Base-by-base conservation (phyloP, 1,140 invertebrate genomes). In the Drusus annulatus region DNA sequence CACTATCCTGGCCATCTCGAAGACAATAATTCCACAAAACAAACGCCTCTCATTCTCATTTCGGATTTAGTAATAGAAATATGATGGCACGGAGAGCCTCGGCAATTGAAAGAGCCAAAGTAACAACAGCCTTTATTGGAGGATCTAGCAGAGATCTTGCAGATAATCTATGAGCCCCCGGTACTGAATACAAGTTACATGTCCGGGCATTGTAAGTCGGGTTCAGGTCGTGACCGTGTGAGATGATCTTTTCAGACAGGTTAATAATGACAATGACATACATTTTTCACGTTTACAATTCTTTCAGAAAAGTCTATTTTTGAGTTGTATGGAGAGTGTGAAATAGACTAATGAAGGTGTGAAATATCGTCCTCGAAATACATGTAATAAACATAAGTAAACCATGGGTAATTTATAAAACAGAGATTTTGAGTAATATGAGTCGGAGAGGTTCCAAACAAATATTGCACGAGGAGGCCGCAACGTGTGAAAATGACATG, bases 11-110 rank as follows among this genome's bases (percentile, higher is more conserved):
- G 60, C 23, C 15, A 21, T 36, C 17, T 71, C 19, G 45, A 71
- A 71, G 68, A 71, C 68, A 65, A 65, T n/a, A 31, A 21, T 60
- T 60, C 23, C 16, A 31, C 15, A 51, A 71, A 52, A 36, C 25
- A 68, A 25, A 51, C 68, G 54, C 65, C 65, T 52, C 68, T 71
- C 68, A 71, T 71, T 52, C 68, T 71, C 68, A 71, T 71, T 71
- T 25, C 68, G 65, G 17, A 50, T 45, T 71, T 51, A 71, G 68
- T 71, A 71, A 71, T 71, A 54, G 68, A 71, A 71, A 71, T 19
- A 71, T 71, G 52, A 50, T 50, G 5, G 23, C 23, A 23, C 23
- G 19, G 60, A 10, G 45, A 19, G 17, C 5, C 36, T 45, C 36
- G 36, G 50, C 36, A 45, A 63, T 63, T 63, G 60, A 63, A 63